A percentile compares a stretch with the other conserved stretches of the same genome.
These are phyloP conservation scores for Calcarius lapponicus DNA, from an alignment of 2,797 vertebrate genomes.

Conservation along the genomic window DNA sequence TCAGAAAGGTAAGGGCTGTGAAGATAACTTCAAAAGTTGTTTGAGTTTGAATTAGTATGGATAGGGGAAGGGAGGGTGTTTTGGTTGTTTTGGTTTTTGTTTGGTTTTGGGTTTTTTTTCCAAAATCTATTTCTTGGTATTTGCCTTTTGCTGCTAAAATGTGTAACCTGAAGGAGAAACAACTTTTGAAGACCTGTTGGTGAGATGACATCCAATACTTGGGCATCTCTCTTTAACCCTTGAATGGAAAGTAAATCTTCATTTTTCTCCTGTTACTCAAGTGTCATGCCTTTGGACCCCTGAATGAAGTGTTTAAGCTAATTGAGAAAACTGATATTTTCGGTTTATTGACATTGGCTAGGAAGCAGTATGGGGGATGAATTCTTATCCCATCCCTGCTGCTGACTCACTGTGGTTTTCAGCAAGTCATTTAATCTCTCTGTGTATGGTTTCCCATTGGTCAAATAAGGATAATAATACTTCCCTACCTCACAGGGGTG, in stretches of 20 bases:
- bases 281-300: conserved; percentile 75
- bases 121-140: conserved; percentile 70
- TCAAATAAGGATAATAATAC: conserved; percentile 59
- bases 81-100: background rate
- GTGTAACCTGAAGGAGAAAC: conserved; percentile 72
- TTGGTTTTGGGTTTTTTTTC: background rate
- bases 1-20: conserved; percentile 72
- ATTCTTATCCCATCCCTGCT: background rate
- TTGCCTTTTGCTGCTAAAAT: conserved; percentile 79
- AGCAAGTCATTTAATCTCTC: conserved; percentile 36
- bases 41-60: conserved; percentile 51
- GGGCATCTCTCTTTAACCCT: conserved; percentile 63
- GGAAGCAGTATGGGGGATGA: conserved; percentile 15
- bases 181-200: conserved; percentile 69
- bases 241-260: conserved; percentile 82
- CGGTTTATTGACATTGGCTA: conserved; percentile 79
- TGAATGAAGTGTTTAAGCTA: conserved; percentile 72
- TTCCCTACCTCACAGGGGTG: conserved; percentile 68
- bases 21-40: conserved; percentile 69
- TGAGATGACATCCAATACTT: conserved; percentile 69
- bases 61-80: background rate
- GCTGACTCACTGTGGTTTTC: conserved; percentile 28
- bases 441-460: conserved; percentile 32
- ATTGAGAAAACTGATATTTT: conserved; percentile 70
- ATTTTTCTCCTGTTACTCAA: conserved; percentile 77